Conservation (phyloP, 2,797 vertebrate species). For the Odontamblyopus rebecca region DNA sequence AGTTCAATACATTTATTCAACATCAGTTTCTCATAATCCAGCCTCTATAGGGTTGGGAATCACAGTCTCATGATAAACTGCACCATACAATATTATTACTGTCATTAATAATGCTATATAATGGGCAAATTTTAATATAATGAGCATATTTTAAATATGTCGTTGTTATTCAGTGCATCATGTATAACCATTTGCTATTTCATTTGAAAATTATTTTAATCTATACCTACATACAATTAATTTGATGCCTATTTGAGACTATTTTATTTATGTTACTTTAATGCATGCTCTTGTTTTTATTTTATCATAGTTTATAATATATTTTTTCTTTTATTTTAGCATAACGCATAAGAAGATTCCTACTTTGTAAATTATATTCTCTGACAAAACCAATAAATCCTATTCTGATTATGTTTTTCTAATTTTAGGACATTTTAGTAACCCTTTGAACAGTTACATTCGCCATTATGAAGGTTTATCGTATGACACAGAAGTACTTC, state of each 20-base stretch:
- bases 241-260: too few relatives aligned
- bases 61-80: not conserved
- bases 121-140: not conserved
- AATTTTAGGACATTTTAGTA: slow-evolving; percentile 87
- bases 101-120: not conserved
- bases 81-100: not conserved
- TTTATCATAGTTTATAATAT: too few relatives aligned
- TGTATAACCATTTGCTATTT: too few relatives aligned
- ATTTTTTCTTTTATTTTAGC: too few relatives aligned
- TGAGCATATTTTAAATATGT: not conserved
- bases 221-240: too few relatives aligned
- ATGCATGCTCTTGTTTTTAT: too few relatives aligned
- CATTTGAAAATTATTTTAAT: too few relatives aligned
- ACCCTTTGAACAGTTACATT: slow-evolving; percentile 89
- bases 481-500: slow-evolving; percentile 87
- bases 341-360: too few relatives aligned
- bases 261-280: too few relatives aligned
- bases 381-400: too few relatives aligned
- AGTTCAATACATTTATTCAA: slow-evolving; percentile 52
- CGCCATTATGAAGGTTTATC: slow-evolving; percentile 95
- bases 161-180: too few relatives aligned
- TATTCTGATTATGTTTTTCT: slow-evolving; percentile 20
- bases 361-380: too few relatives aligned
- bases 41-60: not conserved
- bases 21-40: slow-evolving; percentile 8